Base-by-base conservation (phyloP, 2,797 vertebrate genomes). In the Anomalospiza imberbis region DNA sequence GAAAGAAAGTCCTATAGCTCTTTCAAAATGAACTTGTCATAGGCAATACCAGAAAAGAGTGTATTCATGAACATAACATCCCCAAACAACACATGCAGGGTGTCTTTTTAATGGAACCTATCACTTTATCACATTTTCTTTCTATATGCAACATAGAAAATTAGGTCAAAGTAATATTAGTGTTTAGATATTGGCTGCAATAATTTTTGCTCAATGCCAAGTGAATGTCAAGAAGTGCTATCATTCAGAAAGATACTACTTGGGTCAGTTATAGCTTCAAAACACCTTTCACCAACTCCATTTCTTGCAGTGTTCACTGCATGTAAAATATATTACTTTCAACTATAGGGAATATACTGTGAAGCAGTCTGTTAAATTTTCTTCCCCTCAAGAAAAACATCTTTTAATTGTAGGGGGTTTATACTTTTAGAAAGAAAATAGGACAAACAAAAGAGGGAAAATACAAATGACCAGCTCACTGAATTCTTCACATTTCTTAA, bases 1-100 rank as follows among this genome's bases (percentile, higher is more conserved):
- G 76, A 82, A 72, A 92, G 36, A 40, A 95, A 87, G 36, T 82
- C 63, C 88, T 44, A 45, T 24, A 73, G 40, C 19, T 58, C 81
- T 93, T 88, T 91, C 65, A 91, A 93, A 88, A 82, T 85, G 32
- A 74, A 79, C 96, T 96, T 86, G 86, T 93, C 71, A 71, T 73
- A 83, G 40, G 26, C 32, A 88, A 53, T 50, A 73, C 9, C 7
- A 71, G 58, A 91, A 76, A 31, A 81, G n/a, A 85, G 29, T 29
- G 26, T 24, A 83, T 86, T 85, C 13, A 34, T 74, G 73, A 81
- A 86, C 67, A 66, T 54, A 25, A 2, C 6, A 38, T n/a, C 7
- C 13, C 9, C 36, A 50, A 82, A 70, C 13, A 68, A 25, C 7
- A 77, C 15, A 42, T 15, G 3, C 7, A 58, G 29, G 20, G 16